These are phyloP conservation scores for Peromyscus polionotus DNA, from an alignment of 2,113 vertebrate species.

Conservation along the genomic window DNA sequence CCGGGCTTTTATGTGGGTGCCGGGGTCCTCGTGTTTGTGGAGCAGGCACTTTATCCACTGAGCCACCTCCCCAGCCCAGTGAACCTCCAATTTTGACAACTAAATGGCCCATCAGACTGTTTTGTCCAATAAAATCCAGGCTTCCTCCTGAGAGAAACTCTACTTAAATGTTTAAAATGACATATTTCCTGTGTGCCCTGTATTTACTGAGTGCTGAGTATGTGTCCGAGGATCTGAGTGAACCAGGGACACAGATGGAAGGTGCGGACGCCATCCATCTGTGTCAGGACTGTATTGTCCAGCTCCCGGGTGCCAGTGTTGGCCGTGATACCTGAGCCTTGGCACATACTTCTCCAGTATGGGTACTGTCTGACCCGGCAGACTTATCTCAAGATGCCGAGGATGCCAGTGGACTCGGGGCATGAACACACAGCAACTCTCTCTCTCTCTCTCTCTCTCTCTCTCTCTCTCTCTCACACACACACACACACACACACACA, in stretches of 20 bases:
- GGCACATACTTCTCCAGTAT: not conserved
- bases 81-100: not conserved
- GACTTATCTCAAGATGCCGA: not conserved
- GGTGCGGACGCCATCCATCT: rapidly evolving
- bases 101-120: not conserved
- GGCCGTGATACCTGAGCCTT: not conserved
- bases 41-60: not conserved
- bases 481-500: not conserved
- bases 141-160: not conserved
- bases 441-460: not conserved
- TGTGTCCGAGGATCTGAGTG: rapidly evolving
- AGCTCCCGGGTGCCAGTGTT: not conserved
- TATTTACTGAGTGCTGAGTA: not conserved
- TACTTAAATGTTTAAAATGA: not conserved
- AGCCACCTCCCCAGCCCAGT: not conserved
- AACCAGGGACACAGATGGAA: not conserved
- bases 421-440: not conserved
- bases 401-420: rapidly evolving
- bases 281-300: rapidly evolving
- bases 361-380: not conserved
- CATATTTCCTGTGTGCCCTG: not conserved
- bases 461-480: not conserved
- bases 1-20: not conserved
- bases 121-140: not conserved
- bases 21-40: not conserved